Percentiles rank a stretch among this genome's conserved stretches.
phyloP scores from a whole-genome alignment of 1,140 invertebrate genomes.

The Hydropsyche tenuis region DNA sequence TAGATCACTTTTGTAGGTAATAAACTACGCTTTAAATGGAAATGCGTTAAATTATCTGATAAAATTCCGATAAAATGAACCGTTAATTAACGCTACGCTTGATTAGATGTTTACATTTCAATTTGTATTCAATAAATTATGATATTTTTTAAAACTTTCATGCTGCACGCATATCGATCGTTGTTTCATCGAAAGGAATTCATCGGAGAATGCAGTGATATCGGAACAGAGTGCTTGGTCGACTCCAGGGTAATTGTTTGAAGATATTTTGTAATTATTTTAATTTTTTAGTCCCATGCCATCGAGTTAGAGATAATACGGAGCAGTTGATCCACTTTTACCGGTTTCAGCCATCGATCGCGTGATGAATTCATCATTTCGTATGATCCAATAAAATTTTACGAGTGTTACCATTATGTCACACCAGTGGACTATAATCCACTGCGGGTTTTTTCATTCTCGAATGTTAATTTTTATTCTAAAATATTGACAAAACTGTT shows the following conservation, averaged over 20 bases:
- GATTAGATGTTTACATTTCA: too few relatives aligned
- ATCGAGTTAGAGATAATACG: too few relatives aligned
- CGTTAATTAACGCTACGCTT: too few relatives aligned
- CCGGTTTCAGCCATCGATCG: background rate
- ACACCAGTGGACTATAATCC: background rate
- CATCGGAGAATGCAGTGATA: constrained; percentile 43
- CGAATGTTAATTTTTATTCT: background rate
- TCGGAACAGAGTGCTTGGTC: constrained; percentile 47
- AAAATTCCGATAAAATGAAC: too few relatives aligned
- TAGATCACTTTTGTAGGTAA: too few relatives aligned
- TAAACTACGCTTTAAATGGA: too few relatives aligned
- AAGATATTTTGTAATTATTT: constrained; percentile 32
- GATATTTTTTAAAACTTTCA: background rate
- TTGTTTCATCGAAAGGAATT: constrained; percentile 37
- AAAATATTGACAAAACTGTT: constrained; percentile 2
- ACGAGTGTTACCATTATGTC: constrained; percentile 26
- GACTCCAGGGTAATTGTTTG: constrained; percentile 43
- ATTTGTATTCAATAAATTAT: too few relatives aligned
- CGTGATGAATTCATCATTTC: constrained; percentile 1
- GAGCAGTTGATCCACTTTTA: constrained; percentile 28
- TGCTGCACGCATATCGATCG: constrained; percentile 27
- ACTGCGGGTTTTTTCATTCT: background rate
- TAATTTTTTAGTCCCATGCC: background rate
- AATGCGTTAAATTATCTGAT: too few relatives aligned
- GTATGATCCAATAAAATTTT: constrained; percentile 30